These are phyloP conservation scores for Colinus virginianus DNA, from an alignment of 2,113 vertebrate genomes.

Conservation along the genomic window DNA sequence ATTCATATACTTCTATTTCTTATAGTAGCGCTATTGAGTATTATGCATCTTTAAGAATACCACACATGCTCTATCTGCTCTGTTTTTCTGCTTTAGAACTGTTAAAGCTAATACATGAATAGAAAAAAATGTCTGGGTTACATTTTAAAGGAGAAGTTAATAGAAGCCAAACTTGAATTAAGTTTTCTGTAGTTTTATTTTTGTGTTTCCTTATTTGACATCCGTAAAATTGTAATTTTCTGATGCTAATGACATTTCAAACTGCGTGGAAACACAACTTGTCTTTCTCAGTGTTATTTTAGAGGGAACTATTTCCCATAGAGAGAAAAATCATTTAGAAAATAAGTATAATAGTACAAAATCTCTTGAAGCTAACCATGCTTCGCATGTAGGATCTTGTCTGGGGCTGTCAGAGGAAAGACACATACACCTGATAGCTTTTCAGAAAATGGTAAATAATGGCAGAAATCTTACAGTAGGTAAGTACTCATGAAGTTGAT, in stretches of 20 bases:
- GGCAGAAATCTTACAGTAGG: background rate
- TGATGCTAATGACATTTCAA: background rate
- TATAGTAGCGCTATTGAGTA: background rate
- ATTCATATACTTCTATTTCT: background rate
- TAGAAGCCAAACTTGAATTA: background rate
- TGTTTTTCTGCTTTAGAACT: constrained; percentile 5
- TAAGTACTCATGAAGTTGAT: background rate
- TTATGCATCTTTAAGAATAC: background rate
- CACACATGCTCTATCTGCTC: background rate
- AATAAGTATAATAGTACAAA: background rate
- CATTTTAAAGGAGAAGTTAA: background rate
- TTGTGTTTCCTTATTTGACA: background rate
- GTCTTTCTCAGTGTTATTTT: background rate
- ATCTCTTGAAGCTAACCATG: background rate
- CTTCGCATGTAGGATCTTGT: background rate
- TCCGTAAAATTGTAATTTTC: background rate
- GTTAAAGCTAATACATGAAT: background rate
- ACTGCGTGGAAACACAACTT: background rate
- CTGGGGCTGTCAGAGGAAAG: background rate
- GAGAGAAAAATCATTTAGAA: background rate
- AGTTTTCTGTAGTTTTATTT: background rate
- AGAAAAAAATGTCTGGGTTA: background rate
- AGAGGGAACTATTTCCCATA: background rate
- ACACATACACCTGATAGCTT: background rate
- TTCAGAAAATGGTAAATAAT: background rate